phyloP scores from a whole-genome alignment of 2,113 vertebrate species.

The Microtus montanus region DNA sequence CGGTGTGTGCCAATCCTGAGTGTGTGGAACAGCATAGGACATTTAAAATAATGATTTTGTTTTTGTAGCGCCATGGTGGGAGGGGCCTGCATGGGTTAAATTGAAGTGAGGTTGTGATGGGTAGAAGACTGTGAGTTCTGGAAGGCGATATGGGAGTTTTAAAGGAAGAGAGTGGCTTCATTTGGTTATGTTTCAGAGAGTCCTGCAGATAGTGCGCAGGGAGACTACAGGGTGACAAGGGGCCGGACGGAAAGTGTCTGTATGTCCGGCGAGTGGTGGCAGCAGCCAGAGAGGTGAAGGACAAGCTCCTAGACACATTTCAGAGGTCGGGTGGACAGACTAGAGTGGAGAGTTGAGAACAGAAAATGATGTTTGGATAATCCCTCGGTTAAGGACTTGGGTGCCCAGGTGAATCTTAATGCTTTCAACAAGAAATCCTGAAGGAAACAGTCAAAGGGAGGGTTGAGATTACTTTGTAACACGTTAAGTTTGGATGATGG shows the following conservation, averaged over 20 bases:
- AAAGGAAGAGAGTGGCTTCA: slow-evolving; percentile 27
- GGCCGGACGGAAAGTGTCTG: background rate
- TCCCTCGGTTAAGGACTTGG: background rate
- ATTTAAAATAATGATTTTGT: background rate
- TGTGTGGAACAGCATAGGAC: background rate
- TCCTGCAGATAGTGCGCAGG: background rate
- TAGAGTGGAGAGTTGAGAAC: background rate
- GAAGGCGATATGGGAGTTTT: background rate
- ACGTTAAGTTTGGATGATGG: background rate
- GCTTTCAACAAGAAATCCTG: background rate
- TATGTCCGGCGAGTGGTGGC: background rate
- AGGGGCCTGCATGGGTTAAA: background rate
- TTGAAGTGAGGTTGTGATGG: background rate
- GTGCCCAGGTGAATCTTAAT: background rate
- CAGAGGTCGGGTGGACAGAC: background rate
- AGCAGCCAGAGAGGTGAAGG: background rate
- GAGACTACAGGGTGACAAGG: background rate
- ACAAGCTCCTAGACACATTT: background rate
- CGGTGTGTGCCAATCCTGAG: background rate
- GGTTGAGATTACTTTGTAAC: slow-evolving; percentile 15
- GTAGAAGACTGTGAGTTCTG: background rate
- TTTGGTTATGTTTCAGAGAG: slow-evolving; percentile 43
- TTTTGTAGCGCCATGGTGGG: background rate
- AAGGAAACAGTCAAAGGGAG: slow-evolving; percentile 19
- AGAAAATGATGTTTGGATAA: background rate